Base-by-base conservation (phyloP, 2,113 vertebrate genomes). In the Gavialis gangeticus region DNA sequence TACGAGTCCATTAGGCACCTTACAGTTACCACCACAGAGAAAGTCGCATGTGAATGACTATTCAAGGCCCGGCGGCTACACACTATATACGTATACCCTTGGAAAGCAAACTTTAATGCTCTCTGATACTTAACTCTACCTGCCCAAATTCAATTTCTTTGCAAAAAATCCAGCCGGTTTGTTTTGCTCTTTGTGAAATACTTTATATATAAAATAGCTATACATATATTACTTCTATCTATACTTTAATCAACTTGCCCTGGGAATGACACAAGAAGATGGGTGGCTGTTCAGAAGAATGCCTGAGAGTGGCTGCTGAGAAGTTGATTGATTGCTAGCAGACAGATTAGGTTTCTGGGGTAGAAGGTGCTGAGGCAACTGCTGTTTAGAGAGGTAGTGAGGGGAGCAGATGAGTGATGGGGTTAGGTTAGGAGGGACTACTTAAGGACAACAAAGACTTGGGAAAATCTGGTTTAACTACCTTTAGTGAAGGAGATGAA, bases 221-320 rank as follows among this genome's bases (percentile, higher is more conserved):
- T 46, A 46, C 9, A 46, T 9, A 46, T 46, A 46, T 79, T 14
- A 37, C 87, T 86, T 76, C 3, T 34, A 88, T 79, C 14, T 1
- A 13, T 34, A 82, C 0, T 55, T 85, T 13, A 75, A 4, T 25
- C 25, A 6, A 4, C 24, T 77, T 87, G 1, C 27, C 46, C 84
- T 75, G 6, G 46, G 6, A 37, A n/a, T 0, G 67, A 10, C 2
- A 10, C 2, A 78, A 83, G 73, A 1, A 73, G 28, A 0, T 0
- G 16, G 28, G 78, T 82, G 64, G 12, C 7, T 4, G 25, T 37
- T 89, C 4, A 63, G 37, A 2, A 1, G 6, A 79, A 60, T 92
- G 84, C 46, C 16, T 13, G 16, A 18, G 66, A 79, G 19, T 28
- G 15, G 63, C 25, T 37, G 82, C 19, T 59, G 4, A 88, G 88